These are phyloP conservation scores for Harpegnathos saltator DNA, from an alignment of 1,140 invertebrate genomes.

Conservation along the genomic window DNA sequence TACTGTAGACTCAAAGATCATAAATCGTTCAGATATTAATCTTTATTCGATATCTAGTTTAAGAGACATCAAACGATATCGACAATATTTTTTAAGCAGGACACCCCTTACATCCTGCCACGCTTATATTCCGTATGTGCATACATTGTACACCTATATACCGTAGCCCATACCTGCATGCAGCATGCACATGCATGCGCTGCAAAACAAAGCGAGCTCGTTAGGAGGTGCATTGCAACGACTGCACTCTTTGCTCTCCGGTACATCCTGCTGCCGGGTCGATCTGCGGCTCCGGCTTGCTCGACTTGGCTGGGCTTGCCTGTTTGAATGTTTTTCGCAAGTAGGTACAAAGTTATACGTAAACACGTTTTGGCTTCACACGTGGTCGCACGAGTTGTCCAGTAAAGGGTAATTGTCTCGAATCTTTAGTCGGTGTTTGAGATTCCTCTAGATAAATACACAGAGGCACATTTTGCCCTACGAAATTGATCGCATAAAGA, in stretches of 20 bases:
- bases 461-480: slow-evolving; percentile 57
- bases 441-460: slow-evolving; percentile 52
- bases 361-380: slow-evolving; percentile 74
- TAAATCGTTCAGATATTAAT: background rate
- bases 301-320: slow-evolving; percentile 42
- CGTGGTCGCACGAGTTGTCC: slow-evolving; percentile 66
- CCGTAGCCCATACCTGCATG: slow-evolving; percentile 74
- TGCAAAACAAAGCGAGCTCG: slow-evolving; percentile 86
- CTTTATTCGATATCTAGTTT: background rate
- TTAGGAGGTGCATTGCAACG: slow-evolving; percentile 85
- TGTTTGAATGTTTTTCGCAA: slow-evolving; percentile 74
- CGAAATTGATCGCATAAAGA: slow-evolving; percentile 60
- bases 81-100: slow-evolving; percentile 42
- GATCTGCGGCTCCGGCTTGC: slow-evolving; percentile 52
- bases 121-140: slow-evolving; percentile 78
- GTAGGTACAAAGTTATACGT: slow-evolving; percentile 74
- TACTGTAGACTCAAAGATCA: background rate
- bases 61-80: background rate
- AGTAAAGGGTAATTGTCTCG: slow-evolving; percentile 76
- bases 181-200: slow-evolving; percentile 79
- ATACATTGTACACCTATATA: slow-evolving; percentile 74
- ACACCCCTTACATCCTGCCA: slow-evolving; percentile 79
- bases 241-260: slow-evolving; percentile 81
- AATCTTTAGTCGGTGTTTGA: slow-evolving; percentile 68
- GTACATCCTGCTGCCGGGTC: slow-evolving; percentile 82